phyloP scores from a whole-genome alignment of 2,113 vertebrate genomes.

The Pangasianodon gigas region DNA sequence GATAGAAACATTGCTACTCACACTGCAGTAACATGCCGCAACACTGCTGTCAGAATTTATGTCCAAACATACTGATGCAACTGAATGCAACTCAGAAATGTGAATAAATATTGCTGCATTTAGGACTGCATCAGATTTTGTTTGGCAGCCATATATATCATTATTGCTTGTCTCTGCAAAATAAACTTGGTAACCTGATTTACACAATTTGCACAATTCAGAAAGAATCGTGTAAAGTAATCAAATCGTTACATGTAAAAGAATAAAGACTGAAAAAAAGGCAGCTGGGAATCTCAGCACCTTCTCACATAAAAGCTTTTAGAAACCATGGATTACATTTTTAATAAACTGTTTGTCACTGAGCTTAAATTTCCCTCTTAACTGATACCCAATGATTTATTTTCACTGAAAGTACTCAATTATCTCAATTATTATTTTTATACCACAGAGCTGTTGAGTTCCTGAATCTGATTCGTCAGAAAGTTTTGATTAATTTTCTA shows the following conservation, averaged over 20 bases:
- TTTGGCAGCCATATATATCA: not conserved
- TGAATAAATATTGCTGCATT: not conserved
- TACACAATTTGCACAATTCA: not conserved
- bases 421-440: not conserved
- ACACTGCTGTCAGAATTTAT: not conserved
- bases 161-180: not conserved
- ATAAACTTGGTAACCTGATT: not conserved
- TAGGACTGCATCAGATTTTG: not conserved
- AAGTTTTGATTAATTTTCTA: not conserved
- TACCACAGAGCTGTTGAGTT: not conserved
- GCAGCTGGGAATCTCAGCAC: not conserved
- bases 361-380: not conserved
- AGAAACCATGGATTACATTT: not conserved
- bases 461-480: not conserved
- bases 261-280: not conserved
- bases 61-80: not conserved
- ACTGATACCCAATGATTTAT: not conserved
- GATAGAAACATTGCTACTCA: constrained; percentile 15
- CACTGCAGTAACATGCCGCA: not conserved
- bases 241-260: not conserved
- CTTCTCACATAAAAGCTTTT: not conserved
- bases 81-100: not conserved
- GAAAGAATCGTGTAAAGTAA: not conserved
- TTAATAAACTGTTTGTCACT: not conserved
- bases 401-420: not conserved